Percentiles rank a stretch among this genome's conserved stretches.
Conservation (phyloP, 1,140 invertebrate species). For the Apocrypta bakeri region DNA sequence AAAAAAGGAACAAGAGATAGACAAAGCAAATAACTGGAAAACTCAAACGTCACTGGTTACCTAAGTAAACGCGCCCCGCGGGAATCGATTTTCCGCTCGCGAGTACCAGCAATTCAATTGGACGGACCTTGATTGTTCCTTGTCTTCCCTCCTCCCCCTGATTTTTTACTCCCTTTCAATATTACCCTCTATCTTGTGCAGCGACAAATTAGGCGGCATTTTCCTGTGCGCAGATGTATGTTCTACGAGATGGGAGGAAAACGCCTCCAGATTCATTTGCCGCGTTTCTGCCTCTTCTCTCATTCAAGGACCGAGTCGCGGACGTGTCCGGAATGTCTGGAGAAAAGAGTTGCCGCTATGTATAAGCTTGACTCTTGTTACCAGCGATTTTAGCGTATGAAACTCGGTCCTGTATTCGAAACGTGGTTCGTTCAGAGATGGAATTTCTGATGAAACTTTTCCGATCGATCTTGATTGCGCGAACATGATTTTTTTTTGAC, state of each 20-base stretch:
- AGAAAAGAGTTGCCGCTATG: background rate
- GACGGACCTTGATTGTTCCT: background rate
- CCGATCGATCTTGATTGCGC: background rate
- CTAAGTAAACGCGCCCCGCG: constrained; percentile 2
- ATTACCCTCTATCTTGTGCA: background rate
- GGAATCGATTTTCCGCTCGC: constrained; percentile 7
- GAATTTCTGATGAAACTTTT: background rate
- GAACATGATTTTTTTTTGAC: background rate
- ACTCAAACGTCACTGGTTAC: background rate
- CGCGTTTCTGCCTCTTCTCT: constrained; percentile 3
- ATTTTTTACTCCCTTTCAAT: background rate
- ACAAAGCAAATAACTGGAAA: background rate
- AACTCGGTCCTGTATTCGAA: background rate
- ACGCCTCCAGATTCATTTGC: constrained; percentile 29
- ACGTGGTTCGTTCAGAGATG: background rate
- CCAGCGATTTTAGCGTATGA: constrained; percentile 17
- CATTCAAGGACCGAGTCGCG: constrained; percentile 9
- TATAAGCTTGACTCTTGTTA: background rate
- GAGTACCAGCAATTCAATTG: constrained; percentile 8
- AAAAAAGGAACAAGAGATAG: background rate
- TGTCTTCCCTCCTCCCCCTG: background rate
- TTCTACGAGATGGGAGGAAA: background rate
- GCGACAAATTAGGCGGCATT: background rate
- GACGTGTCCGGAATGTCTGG: constrained; percentile 33
- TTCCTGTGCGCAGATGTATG: background rate